Conservation (phyloP, 2,113 vertebrate species). For the Oxygymnocypris stewartii region DNA sequence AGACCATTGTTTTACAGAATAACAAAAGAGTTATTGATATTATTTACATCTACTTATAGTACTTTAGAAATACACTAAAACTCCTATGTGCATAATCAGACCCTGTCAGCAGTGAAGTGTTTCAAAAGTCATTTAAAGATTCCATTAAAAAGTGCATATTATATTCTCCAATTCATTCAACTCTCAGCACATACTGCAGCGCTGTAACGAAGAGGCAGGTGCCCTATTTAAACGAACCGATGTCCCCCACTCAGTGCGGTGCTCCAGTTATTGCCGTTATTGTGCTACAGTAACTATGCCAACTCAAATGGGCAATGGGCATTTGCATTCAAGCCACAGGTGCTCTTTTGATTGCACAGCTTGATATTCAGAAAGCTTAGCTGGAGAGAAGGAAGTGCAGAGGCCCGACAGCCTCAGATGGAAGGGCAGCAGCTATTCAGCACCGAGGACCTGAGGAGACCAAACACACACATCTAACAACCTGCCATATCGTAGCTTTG, state of each 20-base stretch:
- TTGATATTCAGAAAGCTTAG: conserved; percentile 40
- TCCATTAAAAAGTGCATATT: not conserved
- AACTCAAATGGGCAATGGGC: conserved; percentile 22
- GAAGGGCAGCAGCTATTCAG: conserved; percentile 21
- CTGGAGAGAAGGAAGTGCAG: not conserved
- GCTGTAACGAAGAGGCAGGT: conserved; percentile 38
- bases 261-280: conserved; percentile 27
- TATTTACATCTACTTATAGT: not conserved
- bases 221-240: conserved; percentile 40
- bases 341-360: conserved; percentile 49
- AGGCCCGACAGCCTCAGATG: conserved; percentile 1
- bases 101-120: not conserved
- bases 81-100: not conserved
- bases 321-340: conserved; percentile 48
- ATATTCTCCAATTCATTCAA: conserved; percentile 19
- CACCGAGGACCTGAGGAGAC: not conserved
- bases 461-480: conserved; percentile 7
- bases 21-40: not conserved
- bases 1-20: not conserved
- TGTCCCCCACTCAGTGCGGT: conserved; percentile 1
- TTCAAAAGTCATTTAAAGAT: not conserved
- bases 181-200: not conserved
- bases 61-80: not conserved
- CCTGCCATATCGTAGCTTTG: not conserved
- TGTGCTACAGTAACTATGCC: conserved; percentile 36